Percentiles rank a stretch among this genome's conserved stretches.
Conservation (phyloP, 2,888 invertebrate genomes). For the Sicus ferrugineus region DNA sequence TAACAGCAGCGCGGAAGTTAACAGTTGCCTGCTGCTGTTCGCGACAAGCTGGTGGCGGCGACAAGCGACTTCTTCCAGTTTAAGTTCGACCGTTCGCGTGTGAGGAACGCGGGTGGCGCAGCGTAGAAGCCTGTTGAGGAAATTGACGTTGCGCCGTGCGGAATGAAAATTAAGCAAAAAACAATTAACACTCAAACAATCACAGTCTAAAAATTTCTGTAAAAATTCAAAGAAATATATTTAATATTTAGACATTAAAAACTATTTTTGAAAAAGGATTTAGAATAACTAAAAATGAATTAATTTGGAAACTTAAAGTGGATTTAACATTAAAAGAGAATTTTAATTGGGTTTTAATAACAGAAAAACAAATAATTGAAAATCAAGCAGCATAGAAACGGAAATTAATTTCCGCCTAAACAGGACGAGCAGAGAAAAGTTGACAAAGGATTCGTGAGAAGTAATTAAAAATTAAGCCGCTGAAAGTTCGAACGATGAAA, state of each 20-base stretch:
- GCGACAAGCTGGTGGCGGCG: constrained; percentile 33
- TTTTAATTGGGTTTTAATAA: neutral
- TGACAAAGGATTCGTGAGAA: neutral
- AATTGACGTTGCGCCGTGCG: constrained; percentile 31
- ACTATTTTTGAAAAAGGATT: no score
- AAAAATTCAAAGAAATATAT: no score
- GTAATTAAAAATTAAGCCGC: neutral
- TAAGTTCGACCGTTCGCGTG: constrained; percentile 46
- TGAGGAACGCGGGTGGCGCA: constrained; percentile 47
- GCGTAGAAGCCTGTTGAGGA: constrained; percentile 40
- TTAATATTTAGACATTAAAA: no score
- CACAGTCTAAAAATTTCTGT: neutral
- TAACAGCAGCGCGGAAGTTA: neutral
- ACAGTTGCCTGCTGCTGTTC: neutral
- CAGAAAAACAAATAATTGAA: neutral
- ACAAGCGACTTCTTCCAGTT: constrained; percentile 42
- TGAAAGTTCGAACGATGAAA: neutral
- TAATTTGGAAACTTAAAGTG: no score
- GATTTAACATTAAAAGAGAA: no score
- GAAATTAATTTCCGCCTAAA: neutral
- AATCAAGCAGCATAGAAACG: neutral
- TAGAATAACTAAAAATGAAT: no score
- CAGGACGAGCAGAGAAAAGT: neutral
- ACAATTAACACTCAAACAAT: neutral
- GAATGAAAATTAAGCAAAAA: constrained; percentile 24